These are phyloP conservation scores for Platycercus adscitus DNA, from an alignment of 2,113 vertebrate species.

Conservation along the genomic window DNA sequence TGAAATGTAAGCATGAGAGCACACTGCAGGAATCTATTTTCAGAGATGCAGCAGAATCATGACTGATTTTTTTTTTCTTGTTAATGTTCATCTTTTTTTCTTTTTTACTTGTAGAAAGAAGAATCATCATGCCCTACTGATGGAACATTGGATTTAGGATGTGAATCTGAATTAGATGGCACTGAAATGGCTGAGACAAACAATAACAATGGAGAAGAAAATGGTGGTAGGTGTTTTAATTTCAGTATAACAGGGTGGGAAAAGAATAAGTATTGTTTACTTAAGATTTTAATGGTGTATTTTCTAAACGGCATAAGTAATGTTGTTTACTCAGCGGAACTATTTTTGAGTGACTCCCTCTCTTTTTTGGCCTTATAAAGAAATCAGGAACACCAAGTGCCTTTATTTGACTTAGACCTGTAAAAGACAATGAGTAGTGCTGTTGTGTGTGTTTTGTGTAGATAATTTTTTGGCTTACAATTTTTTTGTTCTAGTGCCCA, in stretches of 20 bases:
- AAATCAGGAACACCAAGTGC: background rate
- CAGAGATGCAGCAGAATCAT: constrained; percentile 2
- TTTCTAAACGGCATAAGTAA: background rate
- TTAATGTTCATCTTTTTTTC: constrained; percentile 41
- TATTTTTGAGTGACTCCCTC: background rate
- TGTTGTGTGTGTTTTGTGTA: background rate
- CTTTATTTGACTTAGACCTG: background rate
- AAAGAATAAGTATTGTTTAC: background rate
- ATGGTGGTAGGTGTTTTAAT: constrained; percentile 76
- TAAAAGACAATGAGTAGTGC: background rate
- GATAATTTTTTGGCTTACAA: background rate
- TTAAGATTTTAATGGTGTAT: background rate
- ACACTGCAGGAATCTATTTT: constrained; percentile 39
- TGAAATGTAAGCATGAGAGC: constrained; percentile 36
- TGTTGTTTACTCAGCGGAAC: background rate
- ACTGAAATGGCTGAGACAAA: constrained; percentile 84
- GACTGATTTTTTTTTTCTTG: constrained; percentile 8
- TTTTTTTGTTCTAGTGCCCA: background rate
- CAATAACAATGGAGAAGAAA: constrained; percentile 79
- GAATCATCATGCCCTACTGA: constrained; percentile 79
- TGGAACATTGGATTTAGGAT: constrained; percentile 82
- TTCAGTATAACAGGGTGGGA: background rate
- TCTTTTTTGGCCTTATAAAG: background rate
- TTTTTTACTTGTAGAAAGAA: constrained; percentile 78
- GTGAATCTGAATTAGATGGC: constrained; percentile 84